Base-by-base conservation (phyloP, 1,140 invertebrate genomes). In the Leptinotarsa texana region DNA sequence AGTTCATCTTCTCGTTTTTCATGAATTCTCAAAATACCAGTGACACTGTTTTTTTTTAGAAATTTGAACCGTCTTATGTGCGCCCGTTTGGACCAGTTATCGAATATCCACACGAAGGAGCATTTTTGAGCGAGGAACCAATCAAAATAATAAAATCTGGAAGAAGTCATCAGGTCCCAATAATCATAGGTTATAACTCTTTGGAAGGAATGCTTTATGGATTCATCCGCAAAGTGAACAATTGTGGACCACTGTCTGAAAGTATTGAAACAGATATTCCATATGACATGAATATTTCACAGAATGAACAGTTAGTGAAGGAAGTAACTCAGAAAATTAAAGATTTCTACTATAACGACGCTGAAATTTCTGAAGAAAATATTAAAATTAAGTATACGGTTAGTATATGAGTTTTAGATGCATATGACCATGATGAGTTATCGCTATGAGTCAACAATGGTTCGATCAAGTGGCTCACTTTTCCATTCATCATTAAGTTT, bases 181-280 rank as follows among this genome's bases (percentile, higher is more conserved):
- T 89, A 5, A 87, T 89, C 84, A 87, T 89, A 17, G 88, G 88
- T n/a, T 89, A 86, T 77, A 88, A 75, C 18, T 80, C 79, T 62
- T 75, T 77, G 70, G 82, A 83, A 62, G 84, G 84, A 5, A 85
- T 86, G 27, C 83, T 85, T 18, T 73, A 85, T 86, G 27, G 85
- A 84, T 77, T 75, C 77, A 21, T 78, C 49, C 49, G 80, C 82
- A 76, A 83, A 84, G 21, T 86, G 78, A 47, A 84, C 80, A 75
- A 85, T 84, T 69, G 80, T n/a, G 76, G 85, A 84, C 71, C 80
- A 13, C 48, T 87, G 27, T 84, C 87, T n/a, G 85, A 83, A 78
- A 85, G 87, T 82, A 87, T 88, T 63, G 78, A 87, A 21, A 74
- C 85, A 13, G 73, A 87, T 17, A 84, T 89, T 27, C 87, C 88